phyloP scores from a whole-genome alignment of 1,140 invertebrate species.

The Ylistrum balloti region DNA sequence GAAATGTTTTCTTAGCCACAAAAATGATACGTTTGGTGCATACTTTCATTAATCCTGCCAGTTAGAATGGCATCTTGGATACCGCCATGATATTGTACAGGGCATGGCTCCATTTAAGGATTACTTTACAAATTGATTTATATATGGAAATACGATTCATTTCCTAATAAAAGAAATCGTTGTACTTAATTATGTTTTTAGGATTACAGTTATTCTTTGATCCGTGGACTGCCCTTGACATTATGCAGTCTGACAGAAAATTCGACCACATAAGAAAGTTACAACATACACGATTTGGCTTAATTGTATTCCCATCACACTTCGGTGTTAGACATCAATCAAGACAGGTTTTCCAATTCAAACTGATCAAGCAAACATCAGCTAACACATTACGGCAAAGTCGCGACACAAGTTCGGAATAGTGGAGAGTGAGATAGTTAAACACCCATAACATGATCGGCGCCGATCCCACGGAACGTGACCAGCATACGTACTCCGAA shows the following conservation, averaged over 20 bases:
- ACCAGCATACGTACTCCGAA: background rate
- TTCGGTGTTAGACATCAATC: background rate
- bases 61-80: no score
- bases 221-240: background rate
- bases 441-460: conserved; percentile 16
- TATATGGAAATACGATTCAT: background rate
- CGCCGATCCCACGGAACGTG: background rate
- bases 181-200: background rate
- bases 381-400: background rate
- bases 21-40: no score
- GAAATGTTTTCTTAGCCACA: no score
- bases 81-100: background rate
- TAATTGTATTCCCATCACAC: background rate
- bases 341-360: conserved; percentile 7
- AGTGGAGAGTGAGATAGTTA: background rate
- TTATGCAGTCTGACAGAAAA: background rate
- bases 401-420: background rate
- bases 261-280: background rate
- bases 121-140: background rate
- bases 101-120: background rate
- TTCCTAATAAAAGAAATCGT: background rate
- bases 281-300: background rate
- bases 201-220: background rate
- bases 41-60: no score
- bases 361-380: conserved; percentile 31